Conservation (phyloP, 2,797 vertebrate genomes). For the Serranus cabrilla region DNA sequence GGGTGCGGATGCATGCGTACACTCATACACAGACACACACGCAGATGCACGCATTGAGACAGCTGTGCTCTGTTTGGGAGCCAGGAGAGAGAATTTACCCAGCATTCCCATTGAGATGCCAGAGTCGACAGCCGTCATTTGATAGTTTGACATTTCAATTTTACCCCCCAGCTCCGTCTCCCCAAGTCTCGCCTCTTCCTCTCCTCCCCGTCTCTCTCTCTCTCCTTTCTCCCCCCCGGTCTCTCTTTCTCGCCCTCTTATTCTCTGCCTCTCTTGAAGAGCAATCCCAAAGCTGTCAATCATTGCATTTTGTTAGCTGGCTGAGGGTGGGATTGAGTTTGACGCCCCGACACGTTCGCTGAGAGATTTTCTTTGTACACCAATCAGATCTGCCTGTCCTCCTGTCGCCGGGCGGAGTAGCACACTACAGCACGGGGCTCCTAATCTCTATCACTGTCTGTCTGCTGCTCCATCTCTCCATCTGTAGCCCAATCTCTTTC, state of each 20-base stretch:
- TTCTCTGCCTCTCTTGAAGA: slow-evolving; percentile 62
- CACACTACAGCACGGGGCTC: slow-evolving; percentile 55
- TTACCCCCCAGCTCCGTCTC: slow-evolving; percentile 64
- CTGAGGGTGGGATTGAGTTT: slow-evolving; percentile 75
- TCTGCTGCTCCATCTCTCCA: slow-evolving; percentile 53
- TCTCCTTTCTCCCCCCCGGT: slow-evolving; percentile 13
- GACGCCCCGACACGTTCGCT: slow-evolving; percentile 65
- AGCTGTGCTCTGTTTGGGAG: slow-evolving; percentile 68
- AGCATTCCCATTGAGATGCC: slow-evolving; percentile 63
- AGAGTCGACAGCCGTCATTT: slow-evolving; percentile 74
- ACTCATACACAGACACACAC: slow-evolving; percentile 15
- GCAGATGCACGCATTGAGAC: slow-evolving; percentile 39
- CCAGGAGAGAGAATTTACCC: slow-evolving; percentile 67
- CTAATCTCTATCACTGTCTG: slow-evolving; percentile 76
- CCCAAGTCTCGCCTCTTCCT: slow-evolving; percentile 33
- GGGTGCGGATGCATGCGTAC: slow-evolving; percentile 20
- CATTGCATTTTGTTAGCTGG: slow-evolving; percentile 72
- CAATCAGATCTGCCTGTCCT: slow-evolving; percentile 79
- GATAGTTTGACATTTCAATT: slow-evolving; percentile 84
- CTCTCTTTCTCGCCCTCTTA: slow-evolving; percentile 51
- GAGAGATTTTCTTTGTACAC: slow-evolving; percentile 81
- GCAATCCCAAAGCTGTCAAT: slow-evolving; percentile 80
- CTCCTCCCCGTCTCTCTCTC: slow-evolving; percentile 7
- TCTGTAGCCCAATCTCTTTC: slow-evolving; percentile 54
- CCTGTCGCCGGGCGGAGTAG: slow-evolving; percentile 63